Base-by-base conservation (phyloP, 1,140 invertebrate species). In the Ceratina australensis region DNA sequence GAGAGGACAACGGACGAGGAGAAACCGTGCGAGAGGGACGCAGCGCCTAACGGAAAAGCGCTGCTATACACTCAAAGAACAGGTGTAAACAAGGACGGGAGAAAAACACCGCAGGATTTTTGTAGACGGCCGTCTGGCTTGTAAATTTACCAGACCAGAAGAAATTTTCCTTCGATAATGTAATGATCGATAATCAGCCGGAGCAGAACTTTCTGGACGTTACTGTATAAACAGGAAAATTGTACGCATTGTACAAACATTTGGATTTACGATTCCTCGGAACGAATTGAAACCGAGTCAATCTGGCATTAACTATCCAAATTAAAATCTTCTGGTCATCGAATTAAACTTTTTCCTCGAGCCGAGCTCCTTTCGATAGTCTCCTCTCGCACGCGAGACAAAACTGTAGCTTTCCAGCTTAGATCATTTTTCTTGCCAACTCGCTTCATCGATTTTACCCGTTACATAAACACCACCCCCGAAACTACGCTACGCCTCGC, bases 1-100 rank as follows among this genome's bases (percentile, higher is more conserved):
- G 61, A 75, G 82, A 83, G 78, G 78, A 54, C 72, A 80, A 56
- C 59, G 77, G 72, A 80, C 77, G 79, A 65, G 65, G 67, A 83
- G 68, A 83, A 64, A 77, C 60, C 28, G 68, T 76, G 64, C 24
- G 67, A 83, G 72, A 80, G 64, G 72, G 67, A 83, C 60, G 72
- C 54, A 61, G 16, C 64, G 54, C 74, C 28, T 42, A 42, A 42
- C 33, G 72, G 74, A 73, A 76, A 83, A 64, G 52, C 68, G 15
- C 33, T 42, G 33, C 33, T 42, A 42, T 49, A 10, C 50, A 54
- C 69, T 56, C 76, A 72, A 65, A 72, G 68, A 33, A 42, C 33
- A 63, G 20, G 50, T 33, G 59, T 72, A 63, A 78, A 72, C 76
- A 78, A 72, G 68, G 76, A 72, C 69, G 68, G 76, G 52, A 78